Evolutionary conservation across 2,797 vertebrate genomes (phyloP), one percentile per base, ranked within the genome.

Genomic region (Triplophysa yarkandensis): DNA sequence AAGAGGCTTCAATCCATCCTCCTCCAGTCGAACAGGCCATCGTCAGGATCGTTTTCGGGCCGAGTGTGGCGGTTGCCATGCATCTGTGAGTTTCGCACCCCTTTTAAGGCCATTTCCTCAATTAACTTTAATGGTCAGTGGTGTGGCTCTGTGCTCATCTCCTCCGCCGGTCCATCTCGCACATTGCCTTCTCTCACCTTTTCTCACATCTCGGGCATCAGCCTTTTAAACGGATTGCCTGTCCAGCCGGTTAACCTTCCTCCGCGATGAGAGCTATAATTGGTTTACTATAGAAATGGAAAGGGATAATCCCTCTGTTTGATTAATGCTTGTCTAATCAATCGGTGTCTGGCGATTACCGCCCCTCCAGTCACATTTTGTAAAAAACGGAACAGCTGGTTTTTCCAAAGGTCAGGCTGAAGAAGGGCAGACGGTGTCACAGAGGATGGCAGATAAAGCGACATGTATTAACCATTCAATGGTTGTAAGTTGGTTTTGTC

Each of bases 261-360:
- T 89, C 89, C 87, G 87, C 87, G 85, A 89, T 92, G 90, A 92
- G 91, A 89, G 87, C 85, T 90, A 84, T 90, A 93, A 93, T 92
- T 92, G 92, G 91, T 93, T 93, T 92, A 92, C 91, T 89, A 89
- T 91, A 91, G 91, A 88, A 92, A 89, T 77, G 76, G 76, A 77
- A 80, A 57, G 72, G 93, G 93, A 95, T 96, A 96, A 97, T 97
- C 94, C 93, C 90, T 93, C 91, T 83, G 88, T 91, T 94, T 96
- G 95, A 97, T 97, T 95, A 97, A 96, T 96, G 95, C 88, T 87
- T 90, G 92, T 94, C 90, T 95, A 96, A 98, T 98, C 95, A 96
- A 96, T 98, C 92, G 93, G 87, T 92, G 93, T 95, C 93, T 94
- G 87, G 85, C 89, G 92, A 90, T 91, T n/a, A 90, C 91, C 91